Base-by-base conservation (phyloP, 2,113 vertebrate genomes). In the Morone chrysops region DNA sequence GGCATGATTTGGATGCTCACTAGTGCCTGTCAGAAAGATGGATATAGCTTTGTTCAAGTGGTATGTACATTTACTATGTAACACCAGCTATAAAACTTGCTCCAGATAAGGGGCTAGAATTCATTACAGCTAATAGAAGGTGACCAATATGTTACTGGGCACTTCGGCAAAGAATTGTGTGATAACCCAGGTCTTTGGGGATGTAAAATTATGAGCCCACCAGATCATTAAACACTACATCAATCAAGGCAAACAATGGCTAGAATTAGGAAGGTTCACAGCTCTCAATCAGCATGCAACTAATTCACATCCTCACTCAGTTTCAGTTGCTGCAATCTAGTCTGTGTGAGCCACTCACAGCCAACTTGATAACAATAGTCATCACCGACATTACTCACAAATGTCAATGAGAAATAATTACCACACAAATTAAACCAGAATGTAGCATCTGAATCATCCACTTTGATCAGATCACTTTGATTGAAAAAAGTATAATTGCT, bases 371-470 rank as follows among this genome's bases (percentile, higher is more conserved):
- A 76, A 77, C 80, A 86, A 70, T 70, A 73, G 69, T 78, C 53
- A 82, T 57, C 43, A 43, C 22, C 17, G 17, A 51, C 70, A 82
- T 68, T 75, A 25, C 16, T 76, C 78, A 84, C 60, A 85, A 85
- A 84, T 69, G 81, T 75, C 50, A 74, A 76, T 9, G 22, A 76
- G 70, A 78, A 76, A 57, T 36, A 85, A 75, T 82, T 40, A 90
- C 65, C 61, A 69, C 20, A n/a, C 20, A 43, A 75, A 68, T 68
- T 20, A 61, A 57, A 65, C 6, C 38, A 59, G 47, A 76, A n/a
- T 73, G 56, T 40, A 65, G 25, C 50, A 74, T 61, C 75, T 75
- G 72, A 78, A 61, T 70, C 54, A 70, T 38, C 14, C 47, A 17
- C 31, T 4, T 31, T 31, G 31, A 31, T 31, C 31, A 31, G 31